Conservation (phyloP, 1,140 invertebrate genomes). For the Teleopsis dalmanni region DNA sequence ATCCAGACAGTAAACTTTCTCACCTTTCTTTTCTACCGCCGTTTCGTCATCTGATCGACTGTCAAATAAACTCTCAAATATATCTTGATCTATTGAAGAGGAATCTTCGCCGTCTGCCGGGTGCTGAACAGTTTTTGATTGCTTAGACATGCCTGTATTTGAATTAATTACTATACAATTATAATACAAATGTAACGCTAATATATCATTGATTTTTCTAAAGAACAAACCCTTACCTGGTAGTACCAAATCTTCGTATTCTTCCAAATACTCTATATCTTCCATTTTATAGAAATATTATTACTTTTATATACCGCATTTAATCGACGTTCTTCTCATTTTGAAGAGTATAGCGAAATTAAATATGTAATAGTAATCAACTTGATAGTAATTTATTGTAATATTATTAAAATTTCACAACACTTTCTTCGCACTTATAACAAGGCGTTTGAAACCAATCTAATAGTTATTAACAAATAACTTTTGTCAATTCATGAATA, state of each 20-base stretch:
- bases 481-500: too few species aligned
- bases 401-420: too few species aligned
- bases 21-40: conserved; percentile 4
- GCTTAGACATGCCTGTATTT: neutral
- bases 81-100: conserved; percentile 15
- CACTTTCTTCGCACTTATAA: too few species aligned
- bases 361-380: too few species aligned
- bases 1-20: neutral
- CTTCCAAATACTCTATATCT: conserved; percentile 17
- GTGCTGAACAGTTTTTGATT: too few species aligned
- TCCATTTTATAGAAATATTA: conserved; percentile 13
- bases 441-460: too few species aligned
- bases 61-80: conserved; percentile 16
- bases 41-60: conserved; percentile 12
- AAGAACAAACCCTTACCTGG: conserved; percentile 10
- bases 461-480: too few species aligned
- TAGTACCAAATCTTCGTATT: conserved; percentile 17
- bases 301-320: neutral
- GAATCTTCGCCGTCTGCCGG: conserved; percentile 7
- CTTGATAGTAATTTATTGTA: too few species aligned
- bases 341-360: too few species aligned
- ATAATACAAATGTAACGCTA: neutral
- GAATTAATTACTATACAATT: neutral
- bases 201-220: neutral
- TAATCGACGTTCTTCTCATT: too few species aligned